Conservation (phyloP, 2,888 invertebrate genomes). For the Trissolcus brochymenae region DNA sequence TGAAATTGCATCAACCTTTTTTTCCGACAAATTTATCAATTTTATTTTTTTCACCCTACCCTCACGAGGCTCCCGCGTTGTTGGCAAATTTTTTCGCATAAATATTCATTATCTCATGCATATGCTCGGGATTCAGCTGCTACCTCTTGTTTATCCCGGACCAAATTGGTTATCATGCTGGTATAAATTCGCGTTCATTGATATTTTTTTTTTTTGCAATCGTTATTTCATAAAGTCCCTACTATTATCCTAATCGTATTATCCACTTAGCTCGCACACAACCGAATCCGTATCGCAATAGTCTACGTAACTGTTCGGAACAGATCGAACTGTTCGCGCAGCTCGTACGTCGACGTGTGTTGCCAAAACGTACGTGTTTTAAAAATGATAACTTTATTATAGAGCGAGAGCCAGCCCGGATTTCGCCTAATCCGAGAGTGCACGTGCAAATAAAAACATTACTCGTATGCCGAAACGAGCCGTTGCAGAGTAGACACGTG, state of each 20-base stretch:
- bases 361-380: not conserved
- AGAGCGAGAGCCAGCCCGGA: too few species aligned
- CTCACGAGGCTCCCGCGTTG: too few species aligned
- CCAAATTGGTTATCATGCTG: not conserved
- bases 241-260: conserved; percentile 16
- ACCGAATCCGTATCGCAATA: conserved; percentile 1
- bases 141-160: not conserved
- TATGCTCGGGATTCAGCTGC: too few species aligned
- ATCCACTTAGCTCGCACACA: conserved; percentile 22
- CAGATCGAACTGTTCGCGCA: not conserved
- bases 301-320: conserved; percentile 19
- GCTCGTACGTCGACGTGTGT: not conserved
- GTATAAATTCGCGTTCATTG: too few species aligned
- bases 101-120: too few species aligned
- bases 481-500: too few species aligned
- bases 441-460: conserved; percentile 4
- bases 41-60: too few species aligned
- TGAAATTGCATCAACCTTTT: too few species aligned
- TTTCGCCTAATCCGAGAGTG: too few species aligned
- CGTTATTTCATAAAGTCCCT: conserved; percentile 1
- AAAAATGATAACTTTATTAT: conserved; percentile 16
- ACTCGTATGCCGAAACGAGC: not conserved
- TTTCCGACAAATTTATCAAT: too few species aligned
- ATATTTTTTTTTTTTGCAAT: conserved; percentile 5
- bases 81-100: too few species aligned